Evolutionary conservation across 2,888 invertebrate species (phyloP).

Genomic region (Criorhina ranunculi): DNA sequence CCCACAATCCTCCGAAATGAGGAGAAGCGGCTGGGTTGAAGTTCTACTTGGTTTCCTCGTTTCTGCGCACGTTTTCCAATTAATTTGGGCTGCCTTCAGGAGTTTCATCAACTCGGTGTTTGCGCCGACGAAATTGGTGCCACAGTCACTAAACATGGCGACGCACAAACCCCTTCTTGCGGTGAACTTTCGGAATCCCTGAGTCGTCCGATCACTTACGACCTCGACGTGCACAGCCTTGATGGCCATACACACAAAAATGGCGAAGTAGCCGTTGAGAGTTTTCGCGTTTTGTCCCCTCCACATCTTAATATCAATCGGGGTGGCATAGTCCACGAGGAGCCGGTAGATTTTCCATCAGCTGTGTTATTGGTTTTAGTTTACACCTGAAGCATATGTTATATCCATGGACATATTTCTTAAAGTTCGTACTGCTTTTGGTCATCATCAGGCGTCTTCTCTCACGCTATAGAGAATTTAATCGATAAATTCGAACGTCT

Average conservation of each 20-base stretch:
- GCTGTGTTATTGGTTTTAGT: constrained; percentile 28
- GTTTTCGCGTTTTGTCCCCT: constrained; percentile 21
- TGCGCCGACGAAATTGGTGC: constrained; percentile 79
- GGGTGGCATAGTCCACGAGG: constrained; percentile 75
- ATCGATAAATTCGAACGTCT: too few relatives aligned
- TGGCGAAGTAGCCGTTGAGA: too few relatives aligned
- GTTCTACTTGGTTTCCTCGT: too few relatives aligned
- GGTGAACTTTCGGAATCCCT: too few relatives aligned
- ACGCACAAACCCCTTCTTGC: too few relatives aligned
- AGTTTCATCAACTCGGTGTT: constrained; percentile 4
- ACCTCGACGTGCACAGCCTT: constrained; percentile 48
- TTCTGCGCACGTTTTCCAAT: too few relatives aligned
- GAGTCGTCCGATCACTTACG: too few relatives aligned
- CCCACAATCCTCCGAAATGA: background rate
- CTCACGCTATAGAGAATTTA: too few relatives aligned
- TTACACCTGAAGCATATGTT: background rate
- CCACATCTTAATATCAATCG: constrained; percentile 51
- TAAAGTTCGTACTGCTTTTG: too few relatives aligned
- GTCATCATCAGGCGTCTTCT: too few relatives aligned
- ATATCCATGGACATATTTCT: constrained; percentile 7
- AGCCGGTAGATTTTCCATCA: constrained; percentile 78
- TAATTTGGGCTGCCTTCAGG: background rate
- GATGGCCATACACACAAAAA: constrained; percentile 9
- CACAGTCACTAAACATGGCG: too few relatives aligned
- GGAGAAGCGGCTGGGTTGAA: too few relatives aligned